Evolutionary conservation across 2,888 invertebrate species (phyloP), one percentile per base, ranked within the genome.

Genomic region (Lasioglossum morio): DNA sequence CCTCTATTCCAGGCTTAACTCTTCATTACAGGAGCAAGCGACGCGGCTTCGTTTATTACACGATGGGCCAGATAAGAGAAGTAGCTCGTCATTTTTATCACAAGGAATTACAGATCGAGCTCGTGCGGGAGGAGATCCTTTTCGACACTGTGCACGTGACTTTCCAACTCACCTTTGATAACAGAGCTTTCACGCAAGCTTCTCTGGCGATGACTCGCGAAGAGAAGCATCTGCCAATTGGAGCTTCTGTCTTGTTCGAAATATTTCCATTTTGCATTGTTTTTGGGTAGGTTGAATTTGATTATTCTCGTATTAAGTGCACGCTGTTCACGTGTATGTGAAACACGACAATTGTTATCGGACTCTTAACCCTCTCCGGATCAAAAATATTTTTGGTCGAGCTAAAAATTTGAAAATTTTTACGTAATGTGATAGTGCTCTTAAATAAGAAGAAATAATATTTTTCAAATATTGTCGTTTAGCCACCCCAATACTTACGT

Each of bases 251-350:
- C 43, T 96, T 99, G 72, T 99, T 99, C 93, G 99, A 99, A 95
- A 98, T 99, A 93, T 99, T 99, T 95, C 99, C 99, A 2, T 99
- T 99, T 96, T 99, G 99, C 95, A 98, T 99, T 90, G 99, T 99
- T 69, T 99, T 99, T 95, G 98, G 98, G 98, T 98, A 95, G 96
- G 97, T 96, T 19, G 57, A 66, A n/a, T 23, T 37, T 5, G 3
- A 53, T 70, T 43, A 73, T 19, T 40, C 23, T 23, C 23, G 37
- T 34, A 34, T 69, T 37, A 37, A 23, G 23, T 23, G 69, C 37
- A 23, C 3, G 7, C 63, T 19, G 19, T 63, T 27, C 7, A 16
- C 27, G 27, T 63, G 5, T 30, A 30, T 2, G 27, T 34, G 16
- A 63, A 63, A 63, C 16, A 30, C 27, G n/a, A 14, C 19, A 30